These are phyloP conservation scores for Drosophila algonquin DNA, from an alignment of 2,888 invertebrate genomes.

Conservation along the genomic window DNA sequence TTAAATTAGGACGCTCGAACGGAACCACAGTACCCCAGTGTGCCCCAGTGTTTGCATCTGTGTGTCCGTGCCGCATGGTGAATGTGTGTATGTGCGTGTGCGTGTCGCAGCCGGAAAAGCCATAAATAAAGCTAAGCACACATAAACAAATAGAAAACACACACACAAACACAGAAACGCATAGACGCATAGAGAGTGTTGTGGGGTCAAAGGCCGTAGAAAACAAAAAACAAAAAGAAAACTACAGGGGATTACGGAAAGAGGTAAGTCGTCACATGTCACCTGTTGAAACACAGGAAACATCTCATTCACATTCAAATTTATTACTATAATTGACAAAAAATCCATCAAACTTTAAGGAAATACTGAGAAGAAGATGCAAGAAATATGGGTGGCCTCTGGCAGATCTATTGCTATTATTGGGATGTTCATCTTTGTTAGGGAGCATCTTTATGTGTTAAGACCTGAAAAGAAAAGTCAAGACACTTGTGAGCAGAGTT, in stretches of 20 bases:
- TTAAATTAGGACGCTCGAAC: conserved; percentile 29
- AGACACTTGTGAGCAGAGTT: too few relatives aligned
- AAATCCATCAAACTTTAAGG: neutral
- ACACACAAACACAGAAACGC: conserved; percentile 20
- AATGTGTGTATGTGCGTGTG: conserved; percentile 15
- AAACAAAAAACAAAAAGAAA: neutral
- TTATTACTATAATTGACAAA: neutral
- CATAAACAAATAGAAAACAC: conserved; percentile 29
- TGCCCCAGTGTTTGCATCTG: conserved; percentile 1
- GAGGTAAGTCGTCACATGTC: conserved; percentile 36
- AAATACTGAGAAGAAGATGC: neutral
- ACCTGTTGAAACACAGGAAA: conserved; percentile 46
- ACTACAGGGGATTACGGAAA: conserved; percentile 3
- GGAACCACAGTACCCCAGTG: neutral
- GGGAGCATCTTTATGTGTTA: too few relatives aligned
- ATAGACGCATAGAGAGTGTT: neutral
- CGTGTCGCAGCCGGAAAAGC: conserved; percentile 26
- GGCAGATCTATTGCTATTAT: too few relatives aligned
- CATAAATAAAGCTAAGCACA: conserved; percentile 37
- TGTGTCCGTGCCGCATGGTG: conserved; percentile 6
- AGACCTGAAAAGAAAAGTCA: too few relatives aligned
- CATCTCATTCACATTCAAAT: neutral
- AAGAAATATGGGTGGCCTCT: too few relatives aligned
- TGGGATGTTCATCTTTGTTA: too few relatives aligned
- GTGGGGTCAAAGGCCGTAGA: conserved; percentile 38